Conservation (phyloP, 2,888 invertebrate species). For the Andrena chrysosceles region DNA sequence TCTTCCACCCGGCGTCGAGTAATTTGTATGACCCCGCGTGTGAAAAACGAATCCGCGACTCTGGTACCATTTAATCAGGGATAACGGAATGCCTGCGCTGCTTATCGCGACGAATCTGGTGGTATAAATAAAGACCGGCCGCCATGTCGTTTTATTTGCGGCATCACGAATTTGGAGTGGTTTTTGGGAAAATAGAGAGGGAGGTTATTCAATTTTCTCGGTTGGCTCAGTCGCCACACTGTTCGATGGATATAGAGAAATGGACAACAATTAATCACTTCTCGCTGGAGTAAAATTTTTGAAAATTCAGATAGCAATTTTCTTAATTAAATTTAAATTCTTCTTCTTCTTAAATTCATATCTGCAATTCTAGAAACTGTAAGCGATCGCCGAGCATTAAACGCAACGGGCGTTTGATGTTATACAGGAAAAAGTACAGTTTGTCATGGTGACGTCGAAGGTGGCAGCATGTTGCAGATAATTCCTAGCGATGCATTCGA, state of each 20-base stretch:
- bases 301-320: too few relatives aligned
- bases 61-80: background rate
- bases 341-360: too few relatives aligned
- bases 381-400: too few relatives aligned
- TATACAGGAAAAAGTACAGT: too few relatives aligned
- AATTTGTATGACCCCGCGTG: background rate
- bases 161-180: background rate
- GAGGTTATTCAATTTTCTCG: background rate
- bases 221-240: too few relatives aligned
- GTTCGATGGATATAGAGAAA: too few relatives aligned
- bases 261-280: too few relatives aligned
- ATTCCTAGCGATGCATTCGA: background rate
- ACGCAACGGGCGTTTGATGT: too few relatives aligned
- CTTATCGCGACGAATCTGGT: background rate
- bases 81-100: background rate
- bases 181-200: background rate
- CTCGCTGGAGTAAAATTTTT: too few relatives aligned
- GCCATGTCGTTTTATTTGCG: background rate
- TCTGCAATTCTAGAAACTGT: too few relatives aligned
- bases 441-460: too few relatives aligned
- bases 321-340: too few relatives aligned
- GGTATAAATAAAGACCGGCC: background rate
- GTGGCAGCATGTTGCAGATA: background rate
- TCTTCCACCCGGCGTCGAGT: background rate
- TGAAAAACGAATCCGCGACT: conserved; percentile 1